Base-by-base conservation (phyloP, 2,888 invertebrate species). In the Leistus spinibarbis region DNA sequence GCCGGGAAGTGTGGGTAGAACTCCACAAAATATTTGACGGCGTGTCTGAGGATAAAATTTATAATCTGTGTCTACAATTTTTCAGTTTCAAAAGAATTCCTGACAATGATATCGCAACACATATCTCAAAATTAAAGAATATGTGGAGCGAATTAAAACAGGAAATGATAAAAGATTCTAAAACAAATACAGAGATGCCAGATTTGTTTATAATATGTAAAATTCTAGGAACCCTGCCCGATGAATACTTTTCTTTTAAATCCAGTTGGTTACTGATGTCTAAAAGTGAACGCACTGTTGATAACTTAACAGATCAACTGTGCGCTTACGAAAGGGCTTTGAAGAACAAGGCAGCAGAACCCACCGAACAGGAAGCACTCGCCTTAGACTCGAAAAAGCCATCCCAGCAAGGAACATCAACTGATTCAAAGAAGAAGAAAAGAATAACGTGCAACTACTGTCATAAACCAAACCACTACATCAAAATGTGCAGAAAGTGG, bases 1-100 rank as follows among this genome's bases (percentile, higher is more conserved):
- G 79, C 27, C 54, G 62, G 17, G 77, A 77, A 60, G 76, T 79
- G n/a, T 78, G 78, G 79, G n/a, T 74, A 16, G 79, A 79, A 57
- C 63, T 79, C 20, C 75, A 78, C 53, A 68, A 69, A 60, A 66
- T 79, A 17, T 79, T 54, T 54, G 78, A 78, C 65, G 77, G 77
- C n/a, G 76, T 62, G 22, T 19, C 76, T 16, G 75, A 79, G 76
- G 76, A 77, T 23, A 78, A 77, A 56, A 68, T 69, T 7, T 78
- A 78, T 62, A 76, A 79, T 60, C 16, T 77, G 9, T 77, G 78
- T 72, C 62, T 78, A 57, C 54, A 77, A 67, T 79, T 79, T 64
- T 79, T 79, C 56, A 69, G 72, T 40, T 78, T 71, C 60, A 23
- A 54, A 27, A 64, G 23, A 22, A 23, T 19, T 16, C 20, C 72